These are phyloP conservation scores for Apamea monoglypha DNA, from an alignment of 2,888 invertebrate species.

Conservation along the genomic window DNA sequence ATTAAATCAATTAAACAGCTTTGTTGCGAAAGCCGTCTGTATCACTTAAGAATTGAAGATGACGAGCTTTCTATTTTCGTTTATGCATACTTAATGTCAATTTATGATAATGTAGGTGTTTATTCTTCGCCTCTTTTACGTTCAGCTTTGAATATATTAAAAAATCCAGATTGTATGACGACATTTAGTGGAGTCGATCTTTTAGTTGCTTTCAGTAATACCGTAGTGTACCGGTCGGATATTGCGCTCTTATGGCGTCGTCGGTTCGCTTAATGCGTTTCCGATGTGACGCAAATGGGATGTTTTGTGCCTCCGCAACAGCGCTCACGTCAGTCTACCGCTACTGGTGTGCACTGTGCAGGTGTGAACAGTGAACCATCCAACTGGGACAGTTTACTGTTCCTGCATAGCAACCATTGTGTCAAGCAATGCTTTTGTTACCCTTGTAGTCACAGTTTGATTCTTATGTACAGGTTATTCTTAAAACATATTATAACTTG, in stretches of 20 bases:
- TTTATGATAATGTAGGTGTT: conserved; percentile 20
- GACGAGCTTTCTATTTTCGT: conserved; percentile 40
- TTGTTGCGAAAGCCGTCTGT: conserved; percentile 41
- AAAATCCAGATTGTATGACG: conserved; percentile 36
- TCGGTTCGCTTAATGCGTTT: conserved; percentile 86
- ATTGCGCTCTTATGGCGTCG: conserved; percentile 86
- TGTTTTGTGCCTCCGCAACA: conserved; percentile 78
- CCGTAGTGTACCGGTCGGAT: conserved; percentile 80
- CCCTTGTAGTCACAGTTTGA: conserved; percentile 5
- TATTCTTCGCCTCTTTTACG: conserved; percentile 13
- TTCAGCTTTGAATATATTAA: conserved; percentile 36
- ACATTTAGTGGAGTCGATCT: conserved; percentile 53
- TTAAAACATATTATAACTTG: background rate
- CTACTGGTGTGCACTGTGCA: conserved; percentile 69
- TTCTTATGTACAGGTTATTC: conserved; percentile 2
- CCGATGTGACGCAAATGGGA: conserved; percentile 88
- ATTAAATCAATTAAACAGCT: conserved; percentile 61
- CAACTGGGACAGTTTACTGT: conserved; percentile 68
- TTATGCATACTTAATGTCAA: conserved; percentile 20
- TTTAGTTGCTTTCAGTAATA: conserved; percentile 57
- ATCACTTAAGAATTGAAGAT: conserved; percentile 20
- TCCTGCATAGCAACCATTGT: conserved; percentile 37
- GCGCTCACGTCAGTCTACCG: conserved; percentile 57
- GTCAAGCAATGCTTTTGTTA: conserved; percentile 11
- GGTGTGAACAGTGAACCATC: conserved; percentile 75